Percentiles rank a stretch among this genome's conserved stretches.
phyloP scores from a whole-genome alignment of 2,888 invertebrate species.

The Drosophila demipolita region DNA sequence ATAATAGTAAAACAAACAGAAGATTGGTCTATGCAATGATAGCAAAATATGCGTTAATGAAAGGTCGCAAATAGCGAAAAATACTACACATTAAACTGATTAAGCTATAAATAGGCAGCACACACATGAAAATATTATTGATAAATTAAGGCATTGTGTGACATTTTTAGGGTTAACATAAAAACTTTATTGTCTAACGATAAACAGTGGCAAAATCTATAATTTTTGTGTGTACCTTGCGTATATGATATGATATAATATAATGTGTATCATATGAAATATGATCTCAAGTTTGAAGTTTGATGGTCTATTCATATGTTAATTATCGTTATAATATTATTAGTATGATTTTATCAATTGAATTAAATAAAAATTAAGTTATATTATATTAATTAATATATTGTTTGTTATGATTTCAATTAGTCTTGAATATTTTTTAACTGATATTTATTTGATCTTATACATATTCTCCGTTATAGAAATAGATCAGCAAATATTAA shows the following conservation, averaged over 20 bases:
- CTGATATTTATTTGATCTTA: not conserved
- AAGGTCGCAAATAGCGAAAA: constrained; percentile 54
- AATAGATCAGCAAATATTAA: not conserved
- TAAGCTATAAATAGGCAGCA: constrained; percentile 63
- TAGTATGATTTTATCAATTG: not conserved
- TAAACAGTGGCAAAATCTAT: not conserved
- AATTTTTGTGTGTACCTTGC: not conserved
- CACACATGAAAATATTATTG: constrained; percentile 37
- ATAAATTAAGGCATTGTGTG: constrained; percentile 59
- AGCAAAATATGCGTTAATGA: constrained; percentile 39
- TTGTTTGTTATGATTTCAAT: too few relatives aligned
- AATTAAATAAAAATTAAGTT: not conserved
- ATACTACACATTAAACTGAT: constrained; percentile 58
- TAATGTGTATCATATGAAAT: not conserved
- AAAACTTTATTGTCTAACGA: constrained; percentile 61
- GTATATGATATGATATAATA: not conserved
- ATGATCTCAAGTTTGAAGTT: constrained; percentile 2
- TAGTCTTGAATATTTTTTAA: not conserved
- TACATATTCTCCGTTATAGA: not conserved
- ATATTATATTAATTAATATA: not conserved
- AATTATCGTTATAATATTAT: not conserved
- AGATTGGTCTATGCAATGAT: constrained; percentile 35
- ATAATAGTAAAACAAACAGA: not conserved
- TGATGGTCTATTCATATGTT: not conserved
- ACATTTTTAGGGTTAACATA: constrained; percentile 60